A percentile compares a stretch with the other conserved stretches of the same genome.
Conservation (phyloP, 1,140 invertebrate species). For the Dendrolimus punctatus region DNA sequence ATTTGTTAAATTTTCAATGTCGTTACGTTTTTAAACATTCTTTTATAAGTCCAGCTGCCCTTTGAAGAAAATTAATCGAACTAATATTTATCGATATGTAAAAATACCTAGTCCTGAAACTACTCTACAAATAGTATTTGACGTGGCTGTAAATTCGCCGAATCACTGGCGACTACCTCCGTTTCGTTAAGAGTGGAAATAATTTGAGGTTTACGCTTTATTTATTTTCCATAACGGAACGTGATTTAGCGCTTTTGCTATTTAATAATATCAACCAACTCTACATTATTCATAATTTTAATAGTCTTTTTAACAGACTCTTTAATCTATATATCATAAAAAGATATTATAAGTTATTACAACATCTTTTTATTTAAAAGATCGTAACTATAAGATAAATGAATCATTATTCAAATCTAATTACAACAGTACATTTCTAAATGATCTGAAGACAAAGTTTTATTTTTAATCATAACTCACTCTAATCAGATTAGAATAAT, state of each 20-base stretch:
- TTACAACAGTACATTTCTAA: no score
- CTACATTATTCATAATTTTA: neutral
- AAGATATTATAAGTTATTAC: no score
- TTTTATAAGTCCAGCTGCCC: neutral
- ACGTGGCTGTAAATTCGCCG: conserved; percentile 19
- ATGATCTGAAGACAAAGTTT: no score
- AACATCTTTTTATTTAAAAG: no score
- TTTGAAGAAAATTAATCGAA: neutral
- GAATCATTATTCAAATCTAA: no score
- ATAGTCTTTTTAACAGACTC: no score
- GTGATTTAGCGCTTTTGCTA: conserved; percentile 40
- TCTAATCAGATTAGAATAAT: no score
- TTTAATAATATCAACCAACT: conserved; percentile 13
- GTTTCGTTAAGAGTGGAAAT: conserved; percentile 55
- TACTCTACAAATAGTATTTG: conserved; percentile 34
- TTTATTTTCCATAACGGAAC: conserved; percentile 62
- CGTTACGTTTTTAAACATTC: neutral
- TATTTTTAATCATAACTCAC: no score
- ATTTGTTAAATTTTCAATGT: no score
- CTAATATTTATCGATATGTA: conserved; percentile 34
- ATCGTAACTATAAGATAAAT: no score
- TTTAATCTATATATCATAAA: no score
- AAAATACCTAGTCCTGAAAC: conserved; percentile 23
- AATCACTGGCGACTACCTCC: conserved; percentile 42
- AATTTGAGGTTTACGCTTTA: conserved; percentile 59